Conservation (phyloP, 2,888 invertebrate genomes). For the Epicampocera succincta region DNA sequence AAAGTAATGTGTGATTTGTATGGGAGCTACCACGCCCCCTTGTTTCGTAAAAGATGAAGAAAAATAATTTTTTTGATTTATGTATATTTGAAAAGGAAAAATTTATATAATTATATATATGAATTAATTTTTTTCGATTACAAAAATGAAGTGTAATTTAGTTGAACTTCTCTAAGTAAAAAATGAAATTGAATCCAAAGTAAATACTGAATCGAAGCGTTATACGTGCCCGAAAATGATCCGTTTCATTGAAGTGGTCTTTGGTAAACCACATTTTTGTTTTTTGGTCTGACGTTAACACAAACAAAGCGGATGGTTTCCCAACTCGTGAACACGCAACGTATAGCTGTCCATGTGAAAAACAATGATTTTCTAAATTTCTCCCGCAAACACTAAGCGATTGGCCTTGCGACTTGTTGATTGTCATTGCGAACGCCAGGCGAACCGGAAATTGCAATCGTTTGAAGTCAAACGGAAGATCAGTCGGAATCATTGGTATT, state of each 20-base stretch:
- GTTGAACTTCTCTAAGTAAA: constrained; percentile 49
- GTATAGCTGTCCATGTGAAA: constrained; percentile 35
- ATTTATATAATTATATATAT: constrained; percentile 31
- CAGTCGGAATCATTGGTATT: constrained; percentile 60
- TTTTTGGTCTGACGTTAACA: constrained; percentile 43
- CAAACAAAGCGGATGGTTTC: constrained; percentile 45
- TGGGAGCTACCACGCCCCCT: too few relatives aligned
- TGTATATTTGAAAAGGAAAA: constrained; percentile 54
- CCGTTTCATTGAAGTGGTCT: constrained; percentile 48
- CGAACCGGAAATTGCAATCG: constrained; percentile 40
- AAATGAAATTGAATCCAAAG: constrained; percentile 22
- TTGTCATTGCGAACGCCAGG: constrained; percentile 58
- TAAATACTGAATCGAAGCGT: constrained; percentile 11
- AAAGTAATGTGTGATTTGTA: too few relatives aligned
- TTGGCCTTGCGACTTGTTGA: constrained; percentile 65
- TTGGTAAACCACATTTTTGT: constrained; percentile 52
- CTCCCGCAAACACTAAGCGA: constrained; percentile 52
- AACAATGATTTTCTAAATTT: constrained; percentile 23
- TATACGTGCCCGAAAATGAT: constrained; percentile 42
- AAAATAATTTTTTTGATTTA: too few relatives aligned
- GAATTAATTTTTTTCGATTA: constrained; percentile 62
- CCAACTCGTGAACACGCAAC: constrained; percentile 61
- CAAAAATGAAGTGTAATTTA: constrained; percentile 49
- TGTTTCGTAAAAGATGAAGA: constrained; percentile 64
- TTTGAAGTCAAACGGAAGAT: constrained; percentile 59